A percentile compares a stretch with the other conserved stretches of the same genome.
phyloP scores from a whole-genome alignment of 2,113 vertebrate species.

The Gymnobelideus leadbeateri region DNA sequence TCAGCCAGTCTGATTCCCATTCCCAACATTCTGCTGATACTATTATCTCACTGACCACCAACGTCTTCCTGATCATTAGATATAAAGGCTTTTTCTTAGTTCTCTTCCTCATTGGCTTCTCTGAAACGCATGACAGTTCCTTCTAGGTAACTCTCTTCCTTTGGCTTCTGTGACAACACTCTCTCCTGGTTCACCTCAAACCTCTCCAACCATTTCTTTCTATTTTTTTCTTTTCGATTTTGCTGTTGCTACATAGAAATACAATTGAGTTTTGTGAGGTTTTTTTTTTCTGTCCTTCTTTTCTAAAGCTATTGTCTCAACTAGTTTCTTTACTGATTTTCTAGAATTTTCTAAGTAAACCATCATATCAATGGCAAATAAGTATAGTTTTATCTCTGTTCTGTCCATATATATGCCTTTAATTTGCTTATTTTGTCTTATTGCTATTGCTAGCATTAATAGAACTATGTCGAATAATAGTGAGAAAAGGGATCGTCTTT shows the following conservation, averaged over 20 bases:
- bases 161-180: neutral
- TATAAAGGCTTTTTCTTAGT: neutral
- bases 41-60: neutral
- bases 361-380: neutral
- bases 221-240: neutral
- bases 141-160: neutral
- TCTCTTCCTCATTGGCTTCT: neutral
- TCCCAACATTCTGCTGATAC: neutral
- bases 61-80: neutral
- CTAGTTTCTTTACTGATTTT: neutral
- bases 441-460: neutral
- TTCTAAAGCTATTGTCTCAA: neutral
- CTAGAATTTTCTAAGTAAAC: neutral
- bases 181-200: neutral
- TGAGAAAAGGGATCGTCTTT: neutral
- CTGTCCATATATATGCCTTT: neutral
- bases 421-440: neutral
- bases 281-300: neutral
- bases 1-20: neutral
- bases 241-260: neutral
- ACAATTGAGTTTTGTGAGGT: neutral
- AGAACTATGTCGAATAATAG: neutral
- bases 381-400: neutral
- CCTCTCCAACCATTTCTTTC: neutral
- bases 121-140: neutral